Evolutionary conservation across 1,140 invertebrate genomes (phyloP).

Genomic region (Panagrolaimus sp.): DNA sequence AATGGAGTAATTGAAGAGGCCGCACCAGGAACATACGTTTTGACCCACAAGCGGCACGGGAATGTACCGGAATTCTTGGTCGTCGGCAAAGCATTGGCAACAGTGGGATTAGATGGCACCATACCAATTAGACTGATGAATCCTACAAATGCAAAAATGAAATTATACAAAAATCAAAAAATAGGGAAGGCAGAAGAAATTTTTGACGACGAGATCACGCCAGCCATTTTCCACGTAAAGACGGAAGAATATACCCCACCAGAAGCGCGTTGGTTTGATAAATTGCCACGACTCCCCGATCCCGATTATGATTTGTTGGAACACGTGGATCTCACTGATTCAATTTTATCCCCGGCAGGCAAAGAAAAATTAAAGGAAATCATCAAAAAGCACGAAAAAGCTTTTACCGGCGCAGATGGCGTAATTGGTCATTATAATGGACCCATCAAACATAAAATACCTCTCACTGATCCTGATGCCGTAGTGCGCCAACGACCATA

Average conservation of each 20-base stretch:
- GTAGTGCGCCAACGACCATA: constrained; percentile 14
- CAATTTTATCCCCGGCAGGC: neutral
- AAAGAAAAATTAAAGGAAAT: neutral
- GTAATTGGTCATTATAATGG: constrained; percentile 20
- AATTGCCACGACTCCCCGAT: neutral
- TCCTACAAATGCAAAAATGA: neutral
- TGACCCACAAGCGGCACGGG: neutral
- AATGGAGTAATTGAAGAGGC: neutral
- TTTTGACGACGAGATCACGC: neutral
- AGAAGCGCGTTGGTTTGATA: neutral
- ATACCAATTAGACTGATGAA: neutral
- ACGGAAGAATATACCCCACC: neutral
- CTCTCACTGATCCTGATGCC: neutral
- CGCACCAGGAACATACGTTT: neutral
- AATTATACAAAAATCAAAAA: neutral
- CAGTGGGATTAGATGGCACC: neutral
- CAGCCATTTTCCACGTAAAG: neutral
- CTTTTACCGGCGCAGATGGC: constrained; percentile 1
- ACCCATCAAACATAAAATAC: neutral
- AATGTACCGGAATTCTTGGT: neutral
- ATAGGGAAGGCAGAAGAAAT: neutral
- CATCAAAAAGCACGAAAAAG: neutral
- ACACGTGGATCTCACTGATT: neutral
- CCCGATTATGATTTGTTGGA: neutral
- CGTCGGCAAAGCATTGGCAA: neutral